phyloP scores from a whole-genome alignment of 2,888 invertebrate genomes.

The Syrphus vitripennis region DNA sequence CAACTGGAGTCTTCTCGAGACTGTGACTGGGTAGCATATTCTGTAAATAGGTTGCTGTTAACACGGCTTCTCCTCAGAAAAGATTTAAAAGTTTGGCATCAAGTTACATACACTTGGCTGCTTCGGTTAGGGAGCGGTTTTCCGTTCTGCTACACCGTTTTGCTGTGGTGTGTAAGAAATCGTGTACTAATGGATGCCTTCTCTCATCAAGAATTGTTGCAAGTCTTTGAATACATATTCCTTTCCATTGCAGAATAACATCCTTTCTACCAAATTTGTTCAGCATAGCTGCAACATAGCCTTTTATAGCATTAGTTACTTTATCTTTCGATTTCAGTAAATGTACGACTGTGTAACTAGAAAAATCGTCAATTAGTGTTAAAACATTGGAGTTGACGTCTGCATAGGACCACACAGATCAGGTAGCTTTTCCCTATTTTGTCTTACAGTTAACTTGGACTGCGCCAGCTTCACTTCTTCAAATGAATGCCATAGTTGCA shows the following conservation, averaged over 20 bases:
- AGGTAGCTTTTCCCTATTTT: background rate
- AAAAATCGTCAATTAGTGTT: constrained; percentile 1
- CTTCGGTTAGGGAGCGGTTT: background rate
- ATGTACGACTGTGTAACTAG: background rate
- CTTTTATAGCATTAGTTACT: background rate
- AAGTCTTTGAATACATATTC: background rate
- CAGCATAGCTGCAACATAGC: background rate
- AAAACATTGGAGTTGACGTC: background rate
- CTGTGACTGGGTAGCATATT: background rate
- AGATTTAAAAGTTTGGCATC: background rate
- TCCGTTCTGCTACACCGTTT: background rate
- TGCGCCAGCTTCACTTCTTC: background rate
- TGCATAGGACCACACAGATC: background rate
- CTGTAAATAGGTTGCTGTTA: background rate
- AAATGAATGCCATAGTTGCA: background rate
- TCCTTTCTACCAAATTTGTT: background rate
- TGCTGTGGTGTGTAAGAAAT: background rate
- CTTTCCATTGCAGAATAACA: background rate
- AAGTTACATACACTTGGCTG: background rate
- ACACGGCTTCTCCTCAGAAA: background rate
- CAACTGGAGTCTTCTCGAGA: background rate
- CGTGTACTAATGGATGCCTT: background rate
- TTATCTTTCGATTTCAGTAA: background rate
- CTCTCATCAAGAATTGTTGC: background rate
- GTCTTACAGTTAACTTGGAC: too few species aligned